These are phyloP conservation scores for Machaerirhynchus nigripectus DNA, from an alignment of 2,113 vertebrate species.

Conservation along the genomic window DNA sequence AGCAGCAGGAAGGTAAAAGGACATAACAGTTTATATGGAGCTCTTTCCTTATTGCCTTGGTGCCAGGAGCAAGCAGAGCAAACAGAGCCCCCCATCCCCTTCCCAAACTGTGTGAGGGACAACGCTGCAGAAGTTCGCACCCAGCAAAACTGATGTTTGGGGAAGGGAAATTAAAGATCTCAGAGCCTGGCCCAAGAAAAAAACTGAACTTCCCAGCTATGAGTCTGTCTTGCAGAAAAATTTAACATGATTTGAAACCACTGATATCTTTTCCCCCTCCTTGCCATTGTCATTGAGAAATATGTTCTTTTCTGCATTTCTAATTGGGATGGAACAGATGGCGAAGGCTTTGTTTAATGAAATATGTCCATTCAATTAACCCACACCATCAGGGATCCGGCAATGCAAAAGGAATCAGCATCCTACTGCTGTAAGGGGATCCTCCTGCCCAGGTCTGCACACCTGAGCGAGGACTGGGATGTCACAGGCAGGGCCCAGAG, in stretches of 20 bases:
- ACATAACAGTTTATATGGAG: neutral
- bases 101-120: fast-evolving
- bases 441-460: neutral
- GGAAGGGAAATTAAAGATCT: neutral
- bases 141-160: neutral
- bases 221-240: neutral
- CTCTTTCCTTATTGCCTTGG: neutral
- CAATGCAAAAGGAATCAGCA: neutral
- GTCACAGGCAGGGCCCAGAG: fast-evolving
- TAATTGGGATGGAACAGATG: slow-evolving; percentile 70
- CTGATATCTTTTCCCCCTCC: neutral
- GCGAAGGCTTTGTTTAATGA: slow-evolving; percentile 71
- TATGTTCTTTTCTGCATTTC: slow-evolving; percentile 51
- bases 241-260: slow-evolving; percentile 24
- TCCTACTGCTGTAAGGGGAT: neutral
- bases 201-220: neutral
- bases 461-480: fast-evolving
- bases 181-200: neutral
- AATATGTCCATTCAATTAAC: slow-evolving; percentile 78
- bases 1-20: neutral
- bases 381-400: slow-evolving; percentile 41
- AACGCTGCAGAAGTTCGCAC: neutral
- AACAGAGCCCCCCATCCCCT: neutral
- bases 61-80: neutral
- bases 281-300: slow-evolving; percentile 56